Evolutionary conservation across 2,113 vertebrate species (phyloP), one percentile per base, ranked within the genome.

Genomic region (Channa maculata): DNA sequence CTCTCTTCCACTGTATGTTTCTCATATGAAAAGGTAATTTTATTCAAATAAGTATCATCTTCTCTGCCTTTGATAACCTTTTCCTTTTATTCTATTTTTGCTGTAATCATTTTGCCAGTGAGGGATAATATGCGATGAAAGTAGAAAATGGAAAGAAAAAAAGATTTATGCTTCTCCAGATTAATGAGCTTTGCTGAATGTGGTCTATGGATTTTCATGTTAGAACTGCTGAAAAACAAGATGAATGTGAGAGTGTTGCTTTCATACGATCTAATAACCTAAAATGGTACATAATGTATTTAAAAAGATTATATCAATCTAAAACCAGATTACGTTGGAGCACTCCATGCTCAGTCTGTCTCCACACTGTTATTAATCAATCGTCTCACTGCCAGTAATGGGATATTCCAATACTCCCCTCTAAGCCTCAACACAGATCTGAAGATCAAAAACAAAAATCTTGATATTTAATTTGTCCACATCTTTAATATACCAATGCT

Each of bases 401-500:
- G 6, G 49, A 54, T 69, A 71, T 60, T 75, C 55, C 49, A 39
- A 53, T 59, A 70, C 62, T 65, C 33, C 24, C 71, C 78, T 71
- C 43, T 70, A 34, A 75, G 71, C 69, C 50, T 13, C 13, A 51
- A 81, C 59, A 69, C 54, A 51, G 57, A 77, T 81, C 57, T 65
- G 53, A 69, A 84, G 66, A 87, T 90, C 54, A 83, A 68, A 78
- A 66, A 57, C 65, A 11, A 24, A 24, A 55, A 52, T 76, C 52
- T 60, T 69, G 61, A 80, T 75, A 49, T 88, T 85, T 58, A 52
- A 78, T 85, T 78, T 83, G 58, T 43, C 62, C 46, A 7, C 51
- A 62, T 70, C 71, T 87, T 90, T 88, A 77, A 87, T 77, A 68
- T 81, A 50, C 70, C 39, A 8, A 50, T 50, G 51, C 52, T 66